A percentile compares a stretch with the other conserved stretches of the same genome.
Conservation (phyloP, 2,888 invertebrate species). For the Mongoloraphidia duomilia region DNA sequence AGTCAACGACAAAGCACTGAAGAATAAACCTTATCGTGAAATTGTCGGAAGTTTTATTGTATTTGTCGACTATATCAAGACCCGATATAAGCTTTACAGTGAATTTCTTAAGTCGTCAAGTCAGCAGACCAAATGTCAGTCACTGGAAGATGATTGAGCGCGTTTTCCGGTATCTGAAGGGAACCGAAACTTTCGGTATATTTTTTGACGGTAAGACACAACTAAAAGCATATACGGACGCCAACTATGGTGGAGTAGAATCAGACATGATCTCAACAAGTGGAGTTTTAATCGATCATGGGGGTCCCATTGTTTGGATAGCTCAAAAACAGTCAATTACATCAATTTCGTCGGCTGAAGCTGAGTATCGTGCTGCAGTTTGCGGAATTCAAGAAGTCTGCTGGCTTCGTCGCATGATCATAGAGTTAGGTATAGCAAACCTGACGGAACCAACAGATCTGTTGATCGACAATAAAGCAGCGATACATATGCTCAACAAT, state of each 20-base stretch:
- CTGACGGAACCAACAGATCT: background rate
- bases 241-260: too few species aligned
- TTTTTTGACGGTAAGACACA: background rate
- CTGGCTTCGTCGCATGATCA: background rate
- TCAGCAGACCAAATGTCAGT: background rate
- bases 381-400: background rate
- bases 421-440: background rate
- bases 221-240: background rate
- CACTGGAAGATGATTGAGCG: slow-evolving; percentile 10
- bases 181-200: background rate
- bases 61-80: slow-evolving; percentile 14
- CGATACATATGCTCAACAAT: background rate
- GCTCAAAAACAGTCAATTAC: background rate
- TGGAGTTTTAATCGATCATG: too few species aligned
- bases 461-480: background rate
- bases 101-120: slow-evolving; percentile 12
- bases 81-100: slow-evolving; percentile 19
- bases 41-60: too few species aligned
- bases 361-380: background rate
- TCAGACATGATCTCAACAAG: too few species aligned
- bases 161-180: background rate
- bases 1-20: background rate
- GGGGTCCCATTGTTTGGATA: too few species aligned
- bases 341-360: background rate
- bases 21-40: slow-evolving; percentile 9